A percentile compares a stretch with the other conserved stretches of the same genome.
phyloP scores from a whole-genome alignment of 2,113 vertebrate genomes.

The Climacteris rufus region DNA sequence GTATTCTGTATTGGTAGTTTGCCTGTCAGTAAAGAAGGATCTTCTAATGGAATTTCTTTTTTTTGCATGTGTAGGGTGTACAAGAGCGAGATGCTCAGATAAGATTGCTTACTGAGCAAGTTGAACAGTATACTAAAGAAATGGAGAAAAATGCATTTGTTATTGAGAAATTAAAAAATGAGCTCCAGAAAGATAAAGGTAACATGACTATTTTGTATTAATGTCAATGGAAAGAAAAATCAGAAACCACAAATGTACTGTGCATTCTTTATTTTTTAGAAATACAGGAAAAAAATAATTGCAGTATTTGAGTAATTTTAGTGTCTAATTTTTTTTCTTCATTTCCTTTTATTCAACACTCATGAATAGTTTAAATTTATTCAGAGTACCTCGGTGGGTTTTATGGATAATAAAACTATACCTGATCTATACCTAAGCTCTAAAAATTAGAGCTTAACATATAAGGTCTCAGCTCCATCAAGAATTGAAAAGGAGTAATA shows the following conservation, averaged over 20 bases:
- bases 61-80: slow-evolving; percentile 73
- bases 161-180: slow-evolving; percentile 84
- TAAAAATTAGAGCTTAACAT: neutral
- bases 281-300: neutral
- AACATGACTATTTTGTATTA: neutral
- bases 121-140: slow-evolving; percentile 89
- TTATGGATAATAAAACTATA: neutral
- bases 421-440: neutral
- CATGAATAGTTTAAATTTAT: neutral
- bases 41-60: neutral
- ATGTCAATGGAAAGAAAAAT: neutral
- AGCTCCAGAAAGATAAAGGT: slow-evolving; percentile 84
- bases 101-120: slow-evolving; percentile 86
- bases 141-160: slow-evolving; percentile 87
- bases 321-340: neutral
- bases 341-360: neutral
- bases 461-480: neutral
- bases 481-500: neutral
- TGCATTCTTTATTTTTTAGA: neutral
- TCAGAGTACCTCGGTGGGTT: neutral
- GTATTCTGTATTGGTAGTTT: neutral
- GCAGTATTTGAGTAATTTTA: neutral
- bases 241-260: neutral
- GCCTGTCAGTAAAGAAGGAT: neutral
- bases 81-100: slow-evolving; percentile 91